Evolutionary conservation across 92 coral and sea anemone species (phyloP).

Genomic region (Scolanthus callimorphus): DNA sequence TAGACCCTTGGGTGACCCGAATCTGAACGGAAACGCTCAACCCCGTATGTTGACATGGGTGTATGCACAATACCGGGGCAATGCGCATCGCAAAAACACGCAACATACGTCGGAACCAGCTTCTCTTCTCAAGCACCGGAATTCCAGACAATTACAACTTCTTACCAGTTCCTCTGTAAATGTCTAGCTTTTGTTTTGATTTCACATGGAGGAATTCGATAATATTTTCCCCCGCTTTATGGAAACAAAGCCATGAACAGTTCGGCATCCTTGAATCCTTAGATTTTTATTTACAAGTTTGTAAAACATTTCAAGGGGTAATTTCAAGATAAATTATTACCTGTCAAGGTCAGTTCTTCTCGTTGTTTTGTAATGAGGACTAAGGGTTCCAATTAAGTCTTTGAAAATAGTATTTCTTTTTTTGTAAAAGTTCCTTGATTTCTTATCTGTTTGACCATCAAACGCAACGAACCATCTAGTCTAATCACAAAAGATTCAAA

Average conservation of each 20-base stretch:
- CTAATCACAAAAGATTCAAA: constrained; percentile 20
- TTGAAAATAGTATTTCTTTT: constrained; percentile 42
- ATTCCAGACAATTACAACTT: no score
- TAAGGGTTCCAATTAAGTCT: constrained; percentile 33
- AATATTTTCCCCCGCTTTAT: no score
- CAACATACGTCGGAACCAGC: no score
- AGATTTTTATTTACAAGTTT: no score
- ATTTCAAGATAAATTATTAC: background rate
- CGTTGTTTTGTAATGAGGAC: constrained; percentile 33
- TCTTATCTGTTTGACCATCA: constrained; percentile 33
- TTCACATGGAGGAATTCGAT: no score
- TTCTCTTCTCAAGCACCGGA: no score
- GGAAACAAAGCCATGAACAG: no score
- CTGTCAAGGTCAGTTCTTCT: constrained; percentile 18
- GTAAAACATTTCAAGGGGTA: background rate
- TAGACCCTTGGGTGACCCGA: constrained; percentile 56
- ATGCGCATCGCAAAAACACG: no score
- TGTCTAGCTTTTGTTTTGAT: no score
- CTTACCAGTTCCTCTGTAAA: no score
- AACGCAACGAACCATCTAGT: constrained; percentile 19
- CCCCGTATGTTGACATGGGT: constrained; percentile 65
- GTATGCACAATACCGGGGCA: no score
- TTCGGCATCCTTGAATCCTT: no score
- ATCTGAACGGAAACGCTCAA: constrained; percentile 70
- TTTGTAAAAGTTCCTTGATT: constrained; percentile 4